Percentiles rank a stretch among this genome's conserved stretches.
These are phyloP conservation scores for Heliconius eleuchia DNA, from an alignment of 1,140 invertebrate genomes.

Conservation along the genomic window DNA sequence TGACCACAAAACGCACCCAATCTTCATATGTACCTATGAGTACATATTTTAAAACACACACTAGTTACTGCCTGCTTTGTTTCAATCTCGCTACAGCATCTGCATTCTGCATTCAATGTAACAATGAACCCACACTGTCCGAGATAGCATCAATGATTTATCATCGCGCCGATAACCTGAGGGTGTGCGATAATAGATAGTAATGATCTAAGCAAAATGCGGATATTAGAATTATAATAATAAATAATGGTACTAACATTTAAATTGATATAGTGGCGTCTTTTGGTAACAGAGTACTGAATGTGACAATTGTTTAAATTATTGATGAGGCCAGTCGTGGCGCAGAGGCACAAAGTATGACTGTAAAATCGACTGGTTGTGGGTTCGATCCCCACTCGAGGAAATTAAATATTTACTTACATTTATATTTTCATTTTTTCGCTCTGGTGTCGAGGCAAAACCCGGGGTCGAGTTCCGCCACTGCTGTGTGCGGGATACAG, in stretches of 20 bases:
- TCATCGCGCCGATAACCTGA: constrained; percentile 22
- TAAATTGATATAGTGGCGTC: neutral
- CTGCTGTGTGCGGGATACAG: too few relatives aligned
- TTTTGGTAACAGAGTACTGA: neutral
- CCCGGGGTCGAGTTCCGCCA: too few relatives aligned
- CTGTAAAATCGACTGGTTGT: too few relatives aligned
- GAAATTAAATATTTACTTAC: too few relatives aligned
- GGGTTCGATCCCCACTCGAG: too few relatives aligned
- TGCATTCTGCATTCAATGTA: constrained; percentile 17
- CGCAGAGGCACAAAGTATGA: too few relatives aligned
- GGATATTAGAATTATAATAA: neutral
- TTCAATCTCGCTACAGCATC: neutral
- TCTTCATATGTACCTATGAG: neutral
- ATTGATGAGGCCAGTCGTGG: too few relatives aligned
- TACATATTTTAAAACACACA: neutral
- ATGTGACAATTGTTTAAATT: neutral
- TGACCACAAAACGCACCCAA: neutral
- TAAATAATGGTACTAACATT: neutral
- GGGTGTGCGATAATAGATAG: constrained; percentile 28
- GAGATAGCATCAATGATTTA: constrained; percentile 34
- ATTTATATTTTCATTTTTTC: too few relatives aligned
- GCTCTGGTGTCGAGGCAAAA: too few relatives aligned
- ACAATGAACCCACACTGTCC: constrained; percentile 28
- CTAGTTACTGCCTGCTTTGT: neutral
- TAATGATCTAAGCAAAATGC: constrained; percentile 27